A percentile compares a stretch with the other conserved stretches of the same genome.
phyloP scores from a whole-genome alignment of 1,140 invertebrate genomes.

The Lordiphosa clarofinis region DNA sequence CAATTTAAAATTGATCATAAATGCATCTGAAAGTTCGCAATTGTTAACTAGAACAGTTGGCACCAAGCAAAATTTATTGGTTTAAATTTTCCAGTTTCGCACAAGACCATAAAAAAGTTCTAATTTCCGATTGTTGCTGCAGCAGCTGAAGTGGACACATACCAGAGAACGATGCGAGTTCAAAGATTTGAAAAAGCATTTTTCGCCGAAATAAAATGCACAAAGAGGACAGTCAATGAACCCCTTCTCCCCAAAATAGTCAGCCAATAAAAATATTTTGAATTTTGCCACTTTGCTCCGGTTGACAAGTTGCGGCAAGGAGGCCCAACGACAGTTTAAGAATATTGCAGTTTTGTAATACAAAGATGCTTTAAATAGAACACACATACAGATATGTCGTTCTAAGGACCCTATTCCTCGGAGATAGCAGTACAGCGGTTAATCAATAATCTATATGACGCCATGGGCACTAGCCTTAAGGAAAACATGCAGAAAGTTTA shows the following conservation, averaged over 20 bases:
- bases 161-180: conserved; percentile 35
- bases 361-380: neutral
- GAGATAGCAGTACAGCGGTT: too few species aligned
- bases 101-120: conserved; percentile 54
- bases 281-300: neutral
- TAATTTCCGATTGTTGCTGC: conserved; percentile 43
- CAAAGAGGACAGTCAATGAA: conserved; percentile 12
- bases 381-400: too few species aligned
- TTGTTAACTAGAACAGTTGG: too few species aligned
- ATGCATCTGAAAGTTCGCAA: too few species aligned
- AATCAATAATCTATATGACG: too few species aligned
- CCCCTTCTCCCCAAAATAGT: neutral
- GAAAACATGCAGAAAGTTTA: neutral
- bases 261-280: conserved; percentile 3
- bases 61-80: neutral
- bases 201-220: conserved; percentile 62
- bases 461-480: neutral
- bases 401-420: too few species aligned
- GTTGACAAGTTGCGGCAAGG: neutral
- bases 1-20: too few species aligned
- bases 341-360: neutral
- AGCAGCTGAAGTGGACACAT: conserved; percentile 24
- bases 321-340: neutral
- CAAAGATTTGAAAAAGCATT: conserved; percentile 52
- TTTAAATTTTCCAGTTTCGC: conserved; percentile 22